Percentiles rank a stretch among this genome's conserved stretches.
phyloP scores from a whole-genome alignment of 2,113 vertebrate species.

The Herpetotheres cachinnans region DNA sequence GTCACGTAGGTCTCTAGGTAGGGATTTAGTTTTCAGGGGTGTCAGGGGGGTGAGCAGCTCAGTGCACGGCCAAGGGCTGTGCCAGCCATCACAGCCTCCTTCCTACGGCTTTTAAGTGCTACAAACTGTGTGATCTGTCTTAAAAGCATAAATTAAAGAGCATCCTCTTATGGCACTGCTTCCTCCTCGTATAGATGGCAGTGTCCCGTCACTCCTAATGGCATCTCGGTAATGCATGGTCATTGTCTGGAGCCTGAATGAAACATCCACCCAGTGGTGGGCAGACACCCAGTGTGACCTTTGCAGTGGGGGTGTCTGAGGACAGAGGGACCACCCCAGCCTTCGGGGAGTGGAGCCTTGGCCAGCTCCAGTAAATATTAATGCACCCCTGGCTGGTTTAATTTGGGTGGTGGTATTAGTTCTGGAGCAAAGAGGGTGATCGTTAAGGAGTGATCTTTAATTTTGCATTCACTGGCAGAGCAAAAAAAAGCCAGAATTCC shows the following conservation, averaged over 20 bases:
- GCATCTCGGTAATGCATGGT: no score
- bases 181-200: neutral
- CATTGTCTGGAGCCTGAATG: neutral
- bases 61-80: neutral
- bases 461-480: neutral
- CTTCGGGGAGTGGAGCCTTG: neutral
- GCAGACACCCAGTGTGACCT: neutral
- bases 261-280: neutral
- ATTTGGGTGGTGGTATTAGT: neutral
- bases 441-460: neutral
- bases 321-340: neutral
- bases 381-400: neutral
- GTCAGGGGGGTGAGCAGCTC: neutral
- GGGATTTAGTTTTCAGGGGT: neutral
- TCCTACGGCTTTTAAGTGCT: neutral
- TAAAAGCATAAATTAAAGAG: neutral
- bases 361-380: neutral
- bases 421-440: neutral
- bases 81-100: neutral
- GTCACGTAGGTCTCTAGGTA: neutral
- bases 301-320: neutral
- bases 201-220: neutral
- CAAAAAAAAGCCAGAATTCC: fast-evolving
- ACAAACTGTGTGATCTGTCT: neutral
- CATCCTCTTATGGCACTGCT: neutral